A percentile compares a stretch with the other conserved stretches of the same genome.
phyloP scores from a whole-genome alignment of 2,888 invertebrate genomes.

The Trichopoda pennipes region DNA sequence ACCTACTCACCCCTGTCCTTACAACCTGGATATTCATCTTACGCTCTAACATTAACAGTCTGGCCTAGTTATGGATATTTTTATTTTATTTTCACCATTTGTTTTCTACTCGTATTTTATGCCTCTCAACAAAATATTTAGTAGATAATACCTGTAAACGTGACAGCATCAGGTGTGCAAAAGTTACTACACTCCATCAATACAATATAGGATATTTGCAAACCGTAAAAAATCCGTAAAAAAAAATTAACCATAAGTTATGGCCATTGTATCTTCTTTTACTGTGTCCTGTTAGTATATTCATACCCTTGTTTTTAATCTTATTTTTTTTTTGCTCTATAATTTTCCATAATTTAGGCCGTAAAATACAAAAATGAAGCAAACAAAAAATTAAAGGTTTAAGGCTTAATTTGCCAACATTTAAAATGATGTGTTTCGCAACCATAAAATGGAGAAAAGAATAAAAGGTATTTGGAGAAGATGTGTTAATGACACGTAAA shows the following conservation, averaged over 20 bases:
- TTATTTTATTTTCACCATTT: background rate
- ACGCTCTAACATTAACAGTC: conserved; percentile 14
- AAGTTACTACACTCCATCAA: conserved; percentile 35
- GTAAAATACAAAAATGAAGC: conserved; percentile 16
- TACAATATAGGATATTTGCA: background rate
- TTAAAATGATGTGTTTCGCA: conserved; percentile 60
- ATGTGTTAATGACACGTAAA: conserved; percentile 61
- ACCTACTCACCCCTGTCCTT: background rate
- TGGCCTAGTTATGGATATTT: conserved; percentile 25
- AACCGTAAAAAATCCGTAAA: conserved; percentile 2
- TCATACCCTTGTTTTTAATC: background rate
- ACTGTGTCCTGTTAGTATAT: background rate
- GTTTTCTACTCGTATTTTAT: conserved; percentile 6
- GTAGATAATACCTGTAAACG: conserved; percentile 62
- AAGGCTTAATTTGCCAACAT: conserved; percentile 59
- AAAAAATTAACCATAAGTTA: conserved; percentile 52
- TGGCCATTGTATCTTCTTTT: conserved; percentile 4
- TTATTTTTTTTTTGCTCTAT: background rate
- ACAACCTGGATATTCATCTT: background rate
- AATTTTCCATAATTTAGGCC: conserved; percentile 49
- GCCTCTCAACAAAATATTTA: conserved; percentile 63
- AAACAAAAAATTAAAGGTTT: conserved; percentile 15
- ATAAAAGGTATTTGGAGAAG: background rate
- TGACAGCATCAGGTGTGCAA: conserved; percentile 66
- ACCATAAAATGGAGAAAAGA: conserved; percentile 11